Evolutionary conservation across 2,113 vertebrate species (phyloP).

Genomic region (Uria lomvia): DNA sequence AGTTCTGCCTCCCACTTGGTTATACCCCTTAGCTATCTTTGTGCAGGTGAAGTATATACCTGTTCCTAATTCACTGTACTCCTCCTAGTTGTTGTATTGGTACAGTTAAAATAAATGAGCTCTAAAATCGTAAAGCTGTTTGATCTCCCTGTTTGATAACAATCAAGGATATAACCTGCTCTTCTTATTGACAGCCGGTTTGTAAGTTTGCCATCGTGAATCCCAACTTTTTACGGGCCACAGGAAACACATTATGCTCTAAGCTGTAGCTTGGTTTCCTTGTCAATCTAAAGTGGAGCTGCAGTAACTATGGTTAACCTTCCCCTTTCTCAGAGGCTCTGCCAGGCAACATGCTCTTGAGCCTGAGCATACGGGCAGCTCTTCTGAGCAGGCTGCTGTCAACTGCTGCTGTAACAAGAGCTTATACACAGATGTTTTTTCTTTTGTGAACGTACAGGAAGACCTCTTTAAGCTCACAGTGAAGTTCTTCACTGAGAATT

Average conservation of each 20-base stretch:
- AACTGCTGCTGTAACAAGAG: background rate
- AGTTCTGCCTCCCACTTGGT: background rate
- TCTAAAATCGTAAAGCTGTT: background rate
- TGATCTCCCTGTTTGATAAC: background rate
- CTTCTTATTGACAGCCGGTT: background rate
- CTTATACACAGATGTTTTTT: background rate
- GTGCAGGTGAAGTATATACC: background rate
- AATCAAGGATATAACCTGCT: background rate
- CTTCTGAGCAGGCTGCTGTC: background rate
- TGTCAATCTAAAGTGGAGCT: background rate
- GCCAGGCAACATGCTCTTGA: background rate
- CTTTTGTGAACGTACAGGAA: background rate
- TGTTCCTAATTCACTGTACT: background rate
- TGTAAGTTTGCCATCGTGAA: background rate
- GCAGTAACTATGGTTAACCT: background rate
- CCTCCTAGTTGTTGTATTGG: background rate
- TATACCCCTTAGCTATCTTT: background rate
- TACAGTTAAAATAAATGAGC: background rate
- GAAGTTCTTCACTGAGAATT: background rate
- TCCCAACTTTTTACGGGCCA: background rate
- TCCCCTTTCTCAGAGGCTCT: background rate
- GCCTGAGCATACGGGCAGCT: background rate
- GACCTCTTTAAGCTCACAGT: background rate
- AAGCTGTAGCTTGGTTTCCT: background rate
- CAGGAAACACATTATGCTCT: accelerated